These are phyloP conservation scores for Pachyrhynchus sulphureomaculatus DNA, from an alignment of 1,140 invertebrate genomes.

Conservation along the genomic window DNA sequence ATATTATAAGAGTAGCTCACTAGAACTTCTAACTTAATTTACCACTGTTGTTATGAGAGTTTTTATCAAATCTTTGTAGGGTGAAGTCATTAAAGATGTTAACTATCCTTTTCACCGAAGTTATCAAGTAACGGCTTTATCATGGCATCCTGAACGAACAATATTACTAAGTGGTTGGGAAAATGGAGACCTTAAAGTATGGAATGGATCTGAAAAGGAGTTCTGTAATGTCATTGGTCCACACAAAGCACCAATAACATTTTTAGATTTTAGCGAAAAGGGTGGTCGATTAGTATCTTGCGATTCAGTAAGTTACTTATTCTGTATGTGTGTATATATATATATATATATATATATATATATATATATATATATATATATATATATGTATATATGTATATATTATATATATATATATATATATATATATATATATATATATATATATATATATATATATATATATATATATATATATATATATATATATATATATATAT, in stretches of 20 bases:
- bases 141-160: slow-evolving; percentile 86
- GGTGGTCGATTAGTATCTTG: slow-evolving; percentile 81
- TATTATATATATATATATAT: no score
- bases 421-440: no score
- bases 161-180: slow-evolving; percentile 88
- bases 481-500: no score
- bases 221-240: slow-evolving; percentile 74
- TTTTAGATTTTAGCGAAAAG: slow-evolving; percentile 78
- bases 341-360: no score
- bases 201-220: slow-evolving; percentile 66
- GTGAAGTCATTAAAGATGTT: slow-evolving; percentile 76
- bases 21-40: not conserved
- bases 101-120: slow-evolving; percentile 71
- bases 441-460: no score
- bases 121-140: slow-evolving; percentile 75
- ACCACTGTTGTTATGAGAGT: not conserved
- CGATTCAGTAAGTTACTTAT: slow-evolving; percentile 61
- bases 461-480: no score
- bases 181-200: slow-evolving; percentile 82
- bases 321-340: not conserved
- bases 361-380: no score
- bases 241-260: slow-evolving; percentile 75
- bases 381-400: no score
- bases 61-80: slow-evolving; percentile 56
- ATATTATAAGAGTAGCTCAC: not conserved